A percentile compares a stretch with the other conserved stretches of the same genome.
Evolutionary conservation across 2,797 vertebrate species (phyloP).

Genomic region (Falco cherrug): DNA sequence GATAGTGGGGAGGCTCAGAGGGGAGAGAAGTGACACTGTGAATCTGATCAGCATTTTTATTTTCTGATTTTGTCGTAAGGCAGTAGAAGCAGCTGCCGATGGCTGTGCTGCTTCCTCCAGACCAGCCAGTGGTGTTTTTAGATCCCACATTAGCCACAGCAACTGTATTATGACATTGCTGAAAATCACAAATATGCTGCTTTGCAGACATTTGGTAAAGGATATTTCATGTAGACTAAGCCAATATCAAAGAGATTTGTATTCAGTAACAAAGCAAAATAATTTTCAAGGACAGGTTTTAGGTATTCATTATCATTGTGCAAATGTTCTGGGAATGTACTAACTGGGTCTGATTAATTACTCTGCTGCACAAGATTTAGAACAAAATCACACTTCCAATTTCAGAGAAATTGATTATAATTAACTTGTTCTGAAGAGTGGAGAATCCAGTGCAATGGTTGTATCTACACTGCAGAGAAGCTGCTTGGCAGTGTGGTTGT

Average conservation of each 20-base stretch:
- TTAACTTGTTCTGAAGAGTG: not conserved
- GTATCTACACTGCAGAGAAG: not conserved
- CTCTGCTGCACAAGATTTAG: not conserved
- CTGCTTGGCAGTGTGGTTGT: not conserved
- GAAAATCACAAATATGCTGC: not conserved
- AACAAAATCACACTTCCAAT: not conserved
- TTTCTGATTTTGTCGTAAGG: not conserved
- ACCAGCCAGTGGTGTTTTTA: not conserved
- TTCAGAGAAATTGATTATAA: not conserved
- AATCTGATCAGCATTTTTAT: not conserved
- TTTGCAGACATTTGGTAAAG: not conserved
- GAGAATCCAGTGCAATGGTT: not conserved
- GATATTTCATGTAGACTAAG: not conserved
- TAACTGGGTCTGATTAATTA: not conserved
- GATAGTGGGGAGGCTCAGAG: fast-evolving
- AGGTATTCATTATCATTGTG: not conserved
- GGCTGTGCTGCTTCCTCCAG: not conserved
- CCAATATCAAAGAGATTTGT: not conserved
- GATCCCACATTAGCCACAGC: not conserved
- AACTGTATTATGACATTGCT: not conserved
- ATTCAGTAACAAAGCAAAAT: not conserved
- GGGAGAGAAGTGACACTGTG: not conserved
- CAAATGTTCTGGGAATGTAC: not conserved
- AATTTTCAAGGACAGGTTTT: not conserved
- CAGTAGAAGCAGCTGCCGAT: not conserved